phyloP scores from a whole-genome alignment of 2,888 invertebrate species.

The Danaus chrysippus region DNA sequence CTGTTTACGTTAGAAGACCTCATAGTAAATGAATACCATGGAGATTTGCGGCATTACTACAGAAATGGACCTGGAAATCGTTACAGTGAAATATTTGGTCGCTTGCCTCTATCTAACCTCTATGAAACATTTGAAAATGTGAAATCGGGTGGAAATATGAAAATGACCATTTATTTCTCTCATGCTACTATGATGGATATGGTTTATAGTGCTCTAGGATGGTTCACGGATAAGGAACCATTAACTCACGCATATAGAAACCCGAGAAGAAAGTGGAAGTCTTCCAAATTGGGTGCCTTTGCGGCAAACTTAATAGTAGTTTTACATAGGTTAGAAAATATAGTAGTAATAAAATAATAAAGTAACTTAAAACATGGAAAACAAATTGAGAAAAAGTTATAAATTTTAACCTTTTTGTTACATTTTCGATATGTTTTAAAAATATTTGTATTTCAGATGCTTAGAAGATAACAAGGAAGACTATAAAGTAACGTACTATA shows the following conservation, averaged over 20 bases:
- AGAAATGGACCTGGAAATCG: conserved; percentile 65
- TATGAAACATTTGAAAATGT: conserved; percentile 70
- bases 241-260: conserved; percentile 80
- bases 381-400: neutral
- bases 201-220: conserved; percentile 81
- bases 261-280: conserved; percentile 81
- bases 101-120: conserved; percentile 83
- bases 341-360: neutral
- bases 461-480: conserved; percentile 36
- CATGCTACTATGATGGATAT: conserved; percentile 82
- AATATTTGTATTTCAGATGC: conserved; percentile 45
- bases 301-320: conserved; percentile 85
- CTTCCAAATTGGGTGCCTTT: conserved; percentile 82
- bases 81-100: conserved; percentile 81
- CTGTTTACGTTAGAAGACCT: conserved; percentile 85
- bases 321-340: conserved; percentile 80
- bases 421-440: neutral
- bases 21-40: conserved; percentile 84
- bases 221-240: conserved; percentile 80
- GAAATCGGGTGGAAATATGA: conserved; percentile 52
- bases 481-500: conserved; percentile 53
- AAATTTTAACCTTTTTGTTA: neutral
- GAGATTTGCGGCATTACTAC: conserved; percentile 86
- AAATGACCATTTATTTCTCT: conserved; percentile 83
- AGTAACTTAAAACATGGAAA: neutral